These are phyloP conservation scores for Notodonta dromedarius DNA, from an alignment of 2,888 invertebrate species.

Conservation along the genomic window DNA sequence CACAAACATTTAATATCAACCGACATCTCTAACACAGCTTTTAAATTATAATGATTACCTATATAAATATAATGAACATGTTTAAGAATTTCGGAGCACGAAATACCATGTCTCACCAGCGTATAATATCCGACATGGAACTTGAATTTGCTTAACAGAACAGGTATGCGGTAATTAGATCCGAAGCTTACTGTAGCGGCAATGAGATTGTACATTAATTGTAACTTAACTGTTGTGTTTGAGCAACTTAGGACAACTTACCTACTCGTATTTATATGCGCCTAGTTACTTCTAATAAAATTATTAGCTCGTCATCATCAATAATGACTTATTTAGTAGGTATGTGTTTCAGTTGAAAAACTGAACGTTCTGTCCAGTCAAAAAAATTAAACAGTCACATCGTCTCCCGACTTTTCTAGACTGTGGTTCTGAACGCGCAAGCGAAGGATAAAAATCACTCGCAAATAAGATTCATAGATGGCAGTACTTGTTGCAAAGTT, in stretches of 20 bases:
- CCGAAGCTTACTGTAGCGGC: conserved; percentile 11
- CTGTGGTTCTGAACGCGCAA: too few species aligned
- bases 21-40: too few species aligned
- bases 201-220: conserved; percentile 14
- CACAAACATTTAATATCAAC: too few species aligned
- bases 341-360: too few species aligned
- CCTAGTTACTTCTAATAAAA: too few species aligned
- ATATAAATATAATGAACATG: not conserved
- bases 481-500: not conserved
- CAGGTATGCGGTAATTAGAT: conserved; percentile 29
- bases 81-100: not conserved
- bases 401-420: too few species aligned
- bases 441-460: too few species aligned
- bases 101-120: conserved; percentile 7
- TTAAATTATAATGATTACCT: not conserved
- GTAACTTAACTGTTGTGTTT: conserved; percentile 10
- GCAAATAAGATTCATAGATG: not conserved
- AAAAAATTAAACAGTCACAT: too few species aligned
- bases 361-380: too few species aligned
- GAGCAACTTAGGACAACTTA: not conserved
- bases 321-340: too few species aligned
- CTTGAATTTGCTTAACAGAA: conserved; percentile 34
- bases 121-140: conserved; percentile 35
- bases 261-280: too few species aligned
- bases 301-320: too few species aligned